phyloP scores from a whole-genome alignment of 2,888 invertebrate genomes.

The Dryomyza anilis region DNA sequence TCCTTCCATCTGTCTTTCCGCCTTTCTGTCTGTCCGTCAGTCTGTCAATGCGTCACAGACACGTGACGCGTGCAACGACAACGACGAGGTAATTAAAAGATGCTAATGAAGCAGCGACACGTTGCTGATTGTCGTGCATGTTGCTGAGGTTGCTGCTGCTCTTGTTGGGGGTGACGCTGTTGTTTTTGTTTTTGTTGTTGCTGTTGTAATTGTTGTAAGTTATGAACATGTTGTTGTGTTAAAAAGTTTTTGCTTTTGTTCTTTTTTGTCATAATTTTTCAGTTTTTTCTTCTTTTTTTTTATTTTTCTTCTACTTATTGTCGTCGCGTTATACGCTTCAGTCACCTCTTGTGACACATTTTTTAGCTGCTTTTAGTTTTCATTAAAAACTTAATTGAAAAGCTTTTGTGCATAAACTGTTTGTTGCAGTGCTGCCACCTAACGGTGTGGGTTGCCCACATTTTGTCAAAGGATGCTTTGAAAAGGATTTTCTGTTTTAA shows the following conservation, averaged over 20 bases:
- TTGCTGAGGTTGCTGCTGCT: background rate
- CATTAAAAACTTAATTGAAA: background rate
- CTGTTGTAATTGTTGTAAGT: background rate
- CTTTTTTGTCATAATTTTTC: background rate
- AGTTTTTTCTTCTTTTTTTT: background rate
- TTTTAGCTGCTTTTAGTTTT: too few species aligned
- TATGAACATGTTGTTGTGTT: background rate
- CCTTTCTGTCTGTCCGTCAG: too few species aligned
- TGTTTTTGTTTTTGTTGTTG: background rate
- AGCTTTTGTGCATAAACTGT: background rate
- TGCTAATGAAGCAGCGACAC: conserved; percentile 45
- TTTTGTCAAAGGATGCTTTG: background rate
- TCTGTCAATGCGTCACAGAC: background rate
- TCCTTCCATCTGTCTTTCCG: too few species aligned
- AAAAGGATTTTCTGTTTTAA: background rate
- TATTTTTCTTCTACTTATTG: background rate
- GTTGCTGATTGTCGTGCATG: background rate
- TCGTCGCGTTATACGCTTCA: too few species aligned
- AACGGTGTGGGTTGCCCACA: background rate
- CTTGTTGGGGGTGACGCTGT: background rate
- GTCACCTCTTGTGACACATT: too few species aligned
- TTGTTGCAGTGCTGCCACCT: background rate
- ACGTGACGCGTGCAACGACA: conserved; percentile 19
- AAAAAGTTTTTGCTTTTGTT: background rate
- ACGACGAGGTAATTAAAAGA: conserved; percentile 52